phyloP scores from a whole-genome alignment of 2,113 vertebrate genomes.

The Malurus melanocephalus region DNA sequence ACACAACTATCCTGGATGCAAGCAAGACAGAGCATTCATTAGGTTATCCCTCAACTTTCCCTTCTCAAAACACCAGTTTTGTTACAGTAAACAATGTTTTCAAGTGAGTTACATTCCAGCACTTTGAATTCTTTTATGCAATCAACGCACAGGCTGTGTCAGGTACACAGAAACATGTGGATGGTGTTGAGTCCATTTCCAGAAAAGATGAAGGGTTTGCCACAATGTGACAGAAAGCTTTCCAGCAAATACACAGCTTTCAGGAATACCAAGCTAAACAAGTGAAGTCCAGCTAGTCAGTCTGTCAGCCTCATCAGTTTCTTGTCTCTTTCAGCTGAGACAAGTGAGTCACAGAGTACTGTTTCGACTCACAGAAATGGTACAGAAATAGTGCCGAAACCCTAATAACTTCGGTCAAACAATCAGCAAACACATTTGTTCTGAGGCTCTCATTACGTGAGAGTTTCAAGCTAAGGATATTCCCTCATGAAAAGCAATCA shows the following conservation, averaged over 20 bases:
- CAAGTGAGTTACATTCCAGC: background rate
- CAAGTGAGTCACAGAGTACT: background rate
- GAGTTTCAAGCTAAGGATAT: background rate
- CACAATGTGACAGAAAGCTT: background rate
- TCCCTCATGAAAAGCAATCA: background rate
- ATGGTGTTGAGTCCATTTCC: background rate
- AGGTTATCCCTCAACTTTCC: background rate
- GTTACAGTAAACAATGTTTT: background rate
- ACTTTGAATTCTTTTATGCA: background rate
- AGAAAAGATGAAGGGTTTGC: background rate
- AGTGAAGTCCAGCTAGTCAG: background rate
- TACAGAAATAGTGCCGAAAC: background rate
- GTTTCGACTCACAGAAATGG: background rate
- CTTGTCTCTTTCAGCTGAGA: background rate
- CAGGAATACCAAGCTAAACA: background rate
- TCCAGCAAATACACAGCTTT: background rate
- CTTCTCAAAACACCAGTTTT: background rate
- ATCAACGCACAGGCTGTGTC: background rate
- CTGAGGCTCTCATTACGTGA: rapidly evolving
- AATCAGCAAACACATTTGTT: background rate
- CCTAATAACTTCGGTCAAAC: background rate
- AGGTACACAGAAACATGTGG: background rate
- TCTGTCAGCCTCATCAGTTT: background rate
- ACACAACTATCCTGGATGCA: background rate
- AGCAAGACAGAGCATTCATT: rapidly evolving